These are phyloP conservation scores for Pygmarrhopalites habei DNA, from an alignment of 1,140 invertebrate species.

Conservation along the genomic window DNA sequence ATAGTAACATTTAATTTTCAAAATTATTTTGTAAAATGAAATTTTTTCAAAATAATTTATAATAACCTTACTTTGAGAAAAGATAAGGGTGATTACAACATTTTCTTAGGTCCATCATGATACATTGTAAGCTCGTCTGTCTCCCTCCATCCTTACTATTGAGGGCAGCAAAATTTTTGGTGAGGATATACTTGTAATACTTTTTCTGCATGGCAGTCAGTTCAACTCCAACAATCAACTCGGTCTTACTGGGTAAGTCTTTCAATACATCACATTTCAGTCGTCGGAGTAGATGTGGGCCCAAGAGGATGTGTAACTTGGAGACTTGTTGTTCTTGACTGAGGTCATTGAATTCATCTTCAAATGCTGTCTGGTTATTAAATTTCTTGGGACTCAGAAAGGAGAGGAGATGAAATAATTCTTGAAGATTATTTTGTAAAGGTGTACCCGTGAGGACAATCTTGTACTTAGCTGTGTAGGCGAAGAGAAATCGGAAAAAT, in stretches of 20 bases:
- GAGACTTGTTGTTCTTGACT: slow-evolving; percentile 99
- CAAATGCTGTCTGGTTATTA: slow-evolving; percentile 88
- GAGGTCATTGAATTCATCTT: slow-evolving; percentile 98
- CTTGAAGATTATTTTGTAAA: too few relatives aligned
- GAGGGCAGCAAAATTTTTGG: slow-evolving; percentile 94
- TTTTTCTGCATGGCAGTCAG: slow-evolving; percentile 99
- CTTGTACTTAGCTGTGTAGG: slow-evolving; percentile 94
- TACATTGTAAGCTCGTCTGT: slow-evolving; percentile 84
- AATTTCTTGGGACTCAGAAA: slow-evolving; percentile 95
- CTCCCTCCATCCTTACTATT: slow-evolving; percentile 50
- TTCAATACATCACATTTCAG: slow-evolving; percentile 96
- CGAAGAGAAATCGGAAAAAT: slow-evolving; percentile 91
- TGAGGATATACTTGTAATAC: slow-evolving; percentile 99
- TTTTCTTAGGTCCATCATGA: slow-evolving; percentile 99
- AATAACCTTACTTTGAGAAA: slow-evolving; percentile 97
- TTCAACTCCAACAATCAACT: slow-evolving; percentile 98
- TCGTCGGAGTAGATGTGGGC: slow-evolving; percentile 94
- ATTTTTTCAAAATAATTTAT: too few relatives aligned
- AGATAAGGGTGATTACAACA: slow-evolving; percentile 99
- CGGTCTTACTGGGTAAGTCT: slow-evolving; percentile 98
- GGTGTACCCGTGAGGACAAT: slow-evolving; percentile 96
- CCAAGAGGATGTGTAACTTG: slow-evolving; percentile 96
- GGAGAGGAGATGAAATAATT: slow-evolving; percentile 98
- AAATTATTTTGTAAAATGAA: too few relatives aligned
- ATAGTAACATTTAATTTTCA: too few relatives aligned